Evolutionary conservation across 2,888 invertebrate species (phyloP), one percentile per base, ranked within the genome.

Genomic region (Acronicta alni): DNA sequence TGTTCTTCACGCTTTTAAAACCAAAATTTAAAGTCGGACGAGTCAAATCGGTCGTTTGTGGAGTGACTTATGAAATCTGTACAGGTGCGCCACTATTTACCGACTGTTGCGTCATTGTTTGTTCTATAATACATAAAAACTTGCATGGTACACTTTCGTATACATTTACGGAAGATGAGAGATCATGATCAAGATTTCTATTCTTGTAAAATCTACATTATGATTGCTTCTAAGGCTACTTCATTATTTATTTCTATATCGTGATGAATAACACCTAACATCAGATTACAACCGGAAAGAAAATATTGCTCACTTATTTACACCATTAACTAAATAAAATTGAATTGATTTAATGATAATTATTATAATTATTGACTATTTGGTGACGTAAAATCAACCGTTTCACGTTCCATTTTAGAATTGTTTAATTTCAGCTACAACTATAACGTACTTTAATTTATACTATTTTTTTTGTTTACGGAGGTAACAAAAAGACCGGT

Each of bases 31-130:
- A 89, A 87, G 89, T 87, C 87, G 85, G 85, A 83, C 82, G 86
- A 86, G 89, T 89, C 90, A 87, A 86, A 89, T 84, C 84, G 87
- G 89, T 84, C 88, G 85, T 87, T 81, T 85, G 81, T 82, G 69
- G 82, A 86, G 84, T 83, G 85, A 87, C 87, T 86, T 86, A 82
- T 88, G 82, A 91, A 91, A 91, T 91, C 91, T 86, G 89, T 89
- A 89, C 89, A 91, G 88, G 83, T 91, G 89, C 78, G 81, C 72
- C 67, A 65, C 55, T 89, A 77, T 89, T 88, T 89, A 74, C 73
- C 60, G 66, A 77, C 75, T 67, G 61, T 85, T 84, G 81, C 87
- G 86, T 88, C 87, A 89, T 57, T 82, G 81, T 88, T 84, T 85
- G 74, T 66, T 77, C 57, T 68, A 58, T 56, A 72, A 73, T 73